Base-by-base conservation (phyloP, 2,888 invertebrate genomes). In the Caenorhabditis drosophilae region DNA sequence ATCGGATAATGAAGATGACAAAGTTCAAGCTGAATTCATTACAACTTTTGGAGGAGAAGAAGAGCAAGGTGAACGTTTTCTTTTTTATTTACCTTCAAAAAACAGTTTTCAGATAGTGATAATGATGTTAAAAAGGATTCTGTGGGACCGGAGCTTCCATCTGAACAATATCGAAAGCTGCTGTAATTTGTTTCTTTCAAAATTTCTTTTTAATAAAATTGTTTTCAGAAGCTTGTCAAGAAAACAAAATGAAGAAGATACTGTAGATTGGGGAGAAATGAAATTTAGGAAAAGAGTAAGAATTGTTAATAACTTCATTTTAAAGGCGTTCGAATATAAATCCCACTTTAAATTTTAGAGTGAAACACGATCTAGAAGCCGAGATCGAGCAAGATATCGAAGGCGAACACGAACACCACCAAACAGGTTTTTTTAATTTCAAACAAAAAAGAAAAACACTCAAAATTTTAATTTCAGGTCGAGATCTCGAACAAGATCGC, bases 101-200 rank as follows among this genome's bases (percentile, higher is more conserved):
- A 26, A 6, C 18, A 11, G 16, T 45, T 18, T 45, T 2, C 26
- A 11, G 58, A 59, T 11, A 55, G 54, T 36, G 67, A 60, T 27
- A 60, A 64, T 16, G 70, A 67, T 31, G 49, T 31, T 9, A 53
- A 52, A 26, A 53, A 50, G 22, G 51, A 45, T 9, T 20, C 66
- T 15, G 69, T 66, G 22, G 77, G 76, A 4, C 77, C 77, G 0
- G 57, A 67, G 18, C 56, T 77, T 2, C 77, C 77, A 4, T 73
- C 59, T n/a, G 67, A 71, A 47, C 70, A 76, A 23, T 75, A 72
- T 36, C 70, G 70, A 11, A 64, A 73, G 20, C 61, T 77, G 22
- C 49, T 77, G 72, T 75, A 40, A 47, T 61, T 52, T 18, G 16
- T 26, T 16, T n/a, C 36, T 46, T 26, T 12, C 6, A 27, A 16